These are phyloP conservation scores for Acleris sparsana DNA, from an alignment of 2,888 invertebrate genomes.

Conservation along the genomic window DNA sequence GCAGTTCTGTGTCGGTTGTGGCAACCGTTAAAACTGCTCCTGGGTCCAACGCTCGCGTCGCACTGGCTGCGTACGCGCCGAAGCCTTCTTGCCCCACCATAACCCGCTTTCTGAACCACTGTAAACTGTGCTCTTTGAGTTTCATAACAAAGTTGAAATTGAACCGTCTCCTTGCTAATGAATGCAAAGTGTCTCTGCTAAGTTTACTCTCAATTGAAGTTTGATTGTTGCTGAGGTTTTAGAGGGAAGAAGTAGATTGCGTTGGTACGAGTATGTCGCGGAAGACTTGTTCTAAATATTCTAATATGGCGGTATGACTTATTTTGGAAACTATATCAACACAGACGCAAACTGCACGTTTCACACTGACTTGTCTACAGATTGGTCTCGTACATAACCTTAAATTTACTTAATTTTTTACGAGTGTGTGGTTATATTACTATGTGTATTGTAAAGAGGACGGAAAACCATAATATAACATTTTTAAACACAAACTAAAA, in stretches of 20 bases:
- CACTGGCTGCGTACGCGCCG: constrained; percentile 59
- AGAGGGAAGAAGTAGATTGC: background rate
- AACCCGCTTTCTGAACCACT: background rate
- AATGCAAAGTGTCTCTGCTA: constrained; percentile 33
- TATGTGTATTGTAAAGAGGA: no score
- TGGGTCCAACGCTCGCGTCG: constrained; percentile 53
- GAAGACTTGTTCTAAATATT: constrained; percentile 1
- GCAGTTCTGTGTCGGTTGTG: constrained; percentile 60
- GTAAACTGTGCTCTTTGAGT: background rate
- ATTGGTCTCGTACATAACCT: no score
- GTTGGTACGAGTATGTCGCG: background rate
- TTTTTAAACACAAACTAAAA: no score
- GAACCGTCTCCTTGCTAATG: constrained; percentile 1
- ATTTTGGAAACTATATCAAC: no score
- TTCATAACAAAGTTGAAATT: background rate
- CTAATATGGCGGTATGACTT: no score
- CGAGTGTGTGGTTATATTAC: no score
- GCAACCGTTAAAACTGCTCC: constrained; percentile 63
- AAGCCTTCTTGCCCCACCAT: constrained; percentile 60
- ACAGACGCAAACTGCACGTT: no score
- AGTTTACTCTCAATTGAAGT: constrained; percentile 34
- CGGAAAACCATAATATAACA: no score
- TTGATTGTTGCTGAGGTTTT: constrained; percentile 26
- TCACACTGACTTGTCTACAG: no score
- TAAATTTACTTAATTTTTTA: no score